phyloP scores from a whole-genome alignment of 2,797 vertebrate genomes.

The Sciurus carolinensis region DNA sequence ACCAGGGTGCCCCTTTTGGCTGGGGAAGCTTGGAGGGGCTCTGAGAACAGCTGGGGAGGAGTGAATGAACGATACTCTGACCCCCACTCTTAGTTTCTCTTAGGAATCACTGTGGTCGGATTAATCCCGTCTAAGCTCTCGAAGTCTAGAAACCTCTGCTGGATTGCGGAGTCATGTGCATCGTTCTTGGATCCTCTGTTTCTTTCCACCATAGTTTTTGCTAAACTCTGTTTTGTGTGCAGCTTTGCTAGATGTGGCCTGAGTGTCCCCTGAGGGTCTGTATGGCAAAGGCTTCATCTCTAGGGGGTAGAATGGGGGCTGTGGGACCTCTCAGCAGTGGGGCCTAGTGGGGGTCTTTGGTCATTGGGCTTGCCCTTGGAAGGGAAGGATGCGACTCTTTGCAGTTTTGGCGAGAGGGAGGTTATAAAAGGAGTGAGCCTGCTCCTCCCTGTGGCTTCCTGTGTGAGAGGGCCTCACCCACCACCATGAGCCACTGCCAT shows the following conservation, averaged over 20 bases:
- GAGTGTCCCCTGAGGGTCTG: neutral
- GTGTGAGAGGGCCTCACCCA: neutral
- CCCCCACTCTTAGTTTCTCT: neutral
- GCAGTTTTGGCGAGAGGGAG: neutral
- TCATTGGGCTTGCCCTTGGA: neutral
- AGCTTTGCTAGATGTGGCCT: neutral
- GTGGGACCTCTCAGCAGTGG: neutral
- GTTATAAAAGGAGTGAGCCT: neutral
- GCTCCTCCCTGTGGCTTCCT: neutral
- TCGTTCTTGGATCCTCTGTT: too few relatives aligned
- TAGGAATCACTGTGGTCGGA: neutral
- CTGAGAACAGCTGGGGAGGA: too few relatives aligned
- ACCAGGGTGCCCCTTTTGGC: too few relatives aligned
- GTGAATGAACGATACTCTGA: too few relatives aligned
- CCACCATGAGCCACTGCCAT: too few relatives aligned
- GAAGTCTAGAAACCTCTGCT: neutral
- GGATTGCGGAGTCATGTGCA: neutral
- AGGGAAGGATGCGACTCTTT: neutral
- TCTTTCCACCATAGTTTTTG: neutral
- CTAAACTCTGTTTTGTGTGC: fast-evolving
- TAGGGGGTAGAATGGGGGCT: fast-evolving
- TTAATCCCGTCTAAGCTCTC: neutral
- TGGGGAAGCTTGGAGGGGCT: too few relatives aligned
- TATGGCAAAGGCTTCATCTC: neutral
- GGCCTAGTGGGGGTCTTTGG: neutral